Conservation (phyloP, 2,113 vertebrate genomes). For the Chaetorhynchus papuensis region DNA sequence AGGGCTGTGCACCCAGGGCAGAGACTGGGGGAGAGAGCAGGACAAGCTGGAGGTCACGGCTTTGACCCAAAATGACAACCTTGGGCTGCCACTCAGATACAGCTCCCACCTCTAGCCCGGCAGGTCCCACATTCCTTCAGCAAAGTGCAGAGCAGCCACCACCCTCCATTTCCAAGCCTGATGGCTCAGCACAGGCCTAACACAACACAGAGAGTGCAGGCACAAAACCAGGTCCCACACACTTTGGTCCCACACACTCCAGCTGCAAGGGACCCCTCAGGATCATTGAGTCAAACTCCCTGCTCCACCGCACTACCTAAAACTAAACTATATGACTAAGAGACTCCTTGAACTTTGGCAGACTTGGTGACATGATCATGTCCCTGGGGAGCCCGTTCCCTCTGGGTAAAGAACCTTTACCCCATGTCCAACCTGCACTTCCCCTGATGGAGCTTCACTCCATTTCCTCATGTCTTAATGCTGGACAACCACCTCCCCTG, state of each 20-base stretch:
- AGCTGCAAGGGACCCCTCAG: neutral
- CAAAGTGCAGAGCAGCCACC: neutral
- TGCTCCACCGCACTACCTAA: neutral
- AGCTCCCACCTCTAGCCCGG: neutral
- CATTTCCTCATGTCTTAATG: neutral
- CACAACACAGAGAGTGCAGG: accelerated
- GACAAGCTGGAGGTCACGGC: neutral
- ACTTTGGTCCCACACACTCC: neutral
- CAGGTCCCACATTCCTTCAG: neutral
- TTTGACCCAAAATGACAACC: neutral
- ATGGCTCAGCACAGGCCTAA: neutral
- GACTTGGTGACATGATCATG: neutral
- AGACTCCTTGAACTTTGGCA: neutral
- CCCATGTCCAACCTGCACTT: neutral
- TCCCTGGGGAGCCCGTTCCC: neutral
- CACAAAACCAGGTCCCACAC: neutral
- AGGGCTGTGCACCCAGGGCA: neutral
- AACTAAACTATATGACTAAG: neutral
- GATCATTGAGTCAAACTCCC: neutral
- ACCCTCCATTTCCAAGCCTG: neutral
- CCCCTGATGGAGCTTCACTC: neutral
- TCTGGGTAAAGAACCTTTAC: neutral
- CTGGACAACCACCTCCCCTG: neutral
- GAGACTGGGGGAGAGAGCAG: neutral
- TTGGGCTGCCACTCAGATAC: neutral